Evolutionary conservation across 2,113 vertebrate species (phyloP), one percentile per base, ranked within the genome.

Genomic region (Chloropsis hardwickii): DNA sequence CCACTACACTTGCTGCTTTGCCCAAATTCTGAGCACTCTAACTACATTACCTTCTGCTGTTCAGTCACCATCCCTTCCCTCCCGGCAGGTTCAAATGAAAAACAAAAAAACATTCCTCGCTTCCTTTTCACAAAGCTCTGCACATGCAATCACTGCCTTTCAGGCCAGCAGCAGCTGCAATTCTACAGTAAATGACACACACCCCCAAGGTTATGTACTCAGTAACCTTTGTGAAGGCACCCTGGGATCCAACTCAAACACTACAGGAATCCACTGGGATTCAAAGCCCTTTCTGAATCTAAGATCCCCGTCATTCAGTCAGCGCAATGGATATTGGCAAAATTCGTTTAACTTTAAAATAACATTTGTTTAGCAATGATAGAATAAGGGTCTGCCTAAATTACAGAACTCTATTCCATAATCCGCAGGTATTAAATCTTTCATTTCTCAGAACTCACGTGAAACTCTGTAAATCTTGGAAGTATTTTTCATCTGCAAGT

Each of bases 351-450:
- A 91, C 84, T 93, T 91, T 76, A 85, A 85, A 93, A 67, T 92
- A 96, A 88, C 74, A 93, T 96, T 93, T 93, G 85, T 93, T 96
- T 92, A 92, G 74, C 81, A 69, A 69, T 13, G 44, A 85, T 40
- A 80, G 40, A 82, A 51, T 45, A 86, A 81, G 50, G 14, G 66
- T 39, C 88, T 58, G 45, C 66, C n/a, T 88, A 54, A 94, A 92
- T 86, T 80, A 83, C 88, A 95, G 74, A 77, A 90, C 71, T 70
- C 22, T n/a, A 50, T 54, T 90, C 53, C 44, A n/a, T 77, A 91
- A 91, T 76, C 95, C 40, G 0, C 13, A 80, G 62, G 74, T 80
- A 95, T 83, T 86, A 94, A 83, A 94, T 37, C 64, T 86, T 94
- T 81, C 50, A 83, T 86, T 94, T 90, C 62, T 90, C 23, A 0